These are phyloP conservation scores for Globia sparganii DNA, from an alignment of 2,888 invertebrate genomes.

Conservation along the genomic window DNA sequence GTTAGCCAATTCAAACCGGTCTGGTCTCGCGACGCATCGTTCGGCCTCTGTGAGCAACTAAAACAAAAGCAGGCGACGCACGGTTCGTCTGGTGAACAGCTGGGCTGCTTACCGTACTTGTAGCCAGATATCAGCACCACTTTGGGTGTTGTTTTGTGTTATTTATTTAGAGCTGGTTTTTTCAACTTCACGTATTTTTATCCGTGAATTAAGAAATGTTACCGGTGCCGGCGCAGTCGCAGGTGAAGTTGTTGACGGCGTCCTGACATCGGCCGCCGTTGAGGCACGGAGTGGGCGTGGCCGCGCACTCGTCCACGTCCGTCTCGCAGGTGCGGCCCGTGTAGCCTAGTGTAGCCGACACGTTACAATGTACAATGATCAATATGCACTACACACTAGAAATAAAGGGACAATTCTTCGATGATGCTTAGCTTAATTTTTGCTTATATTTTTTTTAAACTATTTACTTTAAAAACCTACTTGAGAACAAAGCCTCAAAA, in stretches of 20 bases:
- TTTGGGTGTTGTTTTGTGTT: background rate
- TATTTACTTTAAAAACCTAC: background rate
- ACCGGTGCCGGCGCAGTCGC: slow-evolving; percentile 93
- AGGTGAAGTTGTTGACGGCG: slow-evolving; percentile 93
- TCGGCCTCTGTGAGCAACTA: too few relatives aligned
- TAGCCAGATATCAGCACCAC: background rate
- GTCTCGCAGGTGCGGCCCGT: slow-evolving; percentile 93
- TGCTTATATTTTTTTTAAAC: background rate
- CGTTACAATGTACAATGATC: background rate
- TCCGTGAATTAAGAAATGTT: background rate
- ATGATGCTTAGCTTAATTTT: background rate
- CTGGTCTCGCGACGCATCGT: background rate
- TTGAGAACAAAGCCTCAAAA: background rate
- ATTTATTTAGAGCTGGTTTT: background rate
- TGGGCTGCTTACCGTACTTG: background rate
- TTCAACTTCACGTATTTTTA: background rate
- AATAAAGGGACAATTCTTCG: background rate
- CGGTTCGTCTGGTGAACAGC: background rate
- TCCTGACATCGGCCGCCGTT: slow-evolving; percentile 94
- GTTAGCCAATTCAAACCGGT: too few relatives aligned
- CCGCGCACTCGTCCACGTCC: slow-evolving; percentile 94
- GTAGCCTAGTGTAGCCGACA: slow-evolving; percentile 88
- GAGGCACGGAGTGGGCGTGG: slow-evolving; percentile 91
- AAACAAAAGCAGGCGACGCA: background rate
- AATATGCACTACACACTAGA: background rate